Conservation (phyloP, 2,888 invertebrate species). For the Yponomeuta sedellus region DNA sequence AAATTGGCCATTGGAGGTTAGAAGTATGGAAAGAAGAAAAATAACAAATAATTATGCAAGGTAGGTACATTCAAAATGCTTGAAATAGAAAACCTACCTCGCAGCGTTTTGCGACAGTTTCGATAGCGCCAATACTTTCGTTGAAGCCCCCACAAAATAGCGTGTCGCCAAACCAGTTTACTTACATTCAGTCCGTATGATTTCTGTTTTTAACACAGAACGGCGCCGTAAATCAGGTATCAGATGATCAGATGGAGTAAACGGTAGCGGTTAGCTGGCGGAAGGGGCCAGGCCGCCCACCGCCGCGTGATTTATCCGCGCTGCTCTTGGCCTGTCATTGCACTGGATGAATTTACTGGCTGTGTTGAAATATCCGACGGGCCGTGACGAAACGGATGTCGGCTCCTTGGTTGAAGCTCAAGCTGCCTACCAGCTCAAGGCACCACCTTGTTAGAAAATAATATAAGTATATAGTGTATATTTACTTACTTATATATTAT, state of each 20-base stretch:
- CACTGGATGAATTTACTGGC: constrained; percentile 45
- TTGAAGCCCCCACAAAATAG: too few species aligned
- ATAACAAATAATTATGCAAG: too few species aligned
- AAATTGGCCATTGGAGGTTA: too few species aligned
- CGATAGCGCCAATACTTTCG: too few species aligned
- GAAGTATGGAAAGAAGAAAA: too few species aligned
- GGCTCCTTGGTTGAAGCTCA: constrained; percentile 17
- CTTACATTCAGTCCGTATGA: background rate
- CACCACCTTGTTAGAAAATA: too few species aligned
- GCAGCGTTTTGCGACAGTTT: too few species aligned
- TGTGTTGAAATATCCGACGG: constrained; percentile 59
- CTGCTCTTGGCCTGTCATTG: constrained; percentile 9
- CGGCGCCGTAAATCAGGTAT: constrained; percentile 68
- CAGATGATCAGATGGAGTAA: constrained; percentile 71
- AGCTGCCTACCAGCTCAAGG: background rate
- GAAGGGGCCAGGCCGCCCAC: constrained; percentile 43
- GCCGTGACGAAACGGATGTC: constrained; percentile 48
- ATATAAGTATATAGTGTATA: too few species aligned
- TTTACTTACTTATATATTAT: too few species aligned
- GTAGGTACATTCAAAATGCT: too few species aligned
- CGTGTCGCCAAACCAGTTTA: background rate
- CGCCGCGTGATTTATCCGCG: constrained; percentile 66
- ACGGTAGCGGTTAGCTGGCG: constrained; percentile 71
- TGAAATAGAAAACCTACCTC: too few species aligned
- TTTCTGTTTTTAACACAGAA: constrained; percentile 23